phyloP scores from a whole-genome alignment of 2,888 invertebrate genomes.

The Theodoxus fluviatilis region DNA sequence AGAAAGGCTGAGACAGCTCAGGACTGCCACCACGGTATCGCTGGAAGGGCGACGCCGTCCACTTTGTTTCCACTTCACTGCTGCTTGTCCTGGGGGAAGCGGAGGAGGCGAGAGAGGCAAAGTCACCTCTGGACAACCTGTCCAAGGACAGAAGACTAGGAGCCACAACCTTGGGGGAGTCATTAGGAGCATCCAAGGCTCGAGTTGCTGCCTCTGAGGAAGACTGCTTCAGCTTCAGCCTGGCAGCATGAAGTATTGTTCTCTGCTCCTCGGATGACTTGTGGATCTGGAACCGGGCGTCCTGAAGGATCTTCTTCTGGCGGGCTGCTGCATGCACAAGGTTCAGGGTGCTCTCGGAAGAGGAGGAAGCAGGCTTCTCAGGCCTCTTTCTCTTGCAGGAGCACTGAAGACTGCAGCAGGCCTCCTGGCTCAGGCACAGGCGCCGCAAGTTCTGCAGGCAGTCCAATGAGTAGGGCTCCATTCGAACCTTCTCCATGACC shows the following conservation, averaged over 20 bases:
- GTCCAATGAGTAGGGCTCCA: slow-evolving; percentile 44
- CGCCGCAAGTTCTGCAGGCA: slow-evolving; percentile 45
- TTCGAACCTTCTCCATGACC: slow-evolving; percentile 28
- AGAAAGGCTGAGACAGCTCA: slow-evolving; percentile 2
- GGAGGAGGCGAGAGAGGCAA: neutral
- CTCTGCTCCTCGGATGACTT: slow-evolving; percentile 50
- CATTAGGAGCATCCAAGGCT: neutral
- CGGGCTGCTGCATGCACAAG: slow-evolving; percentile 39
- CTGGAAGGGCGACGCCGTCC: neutral
- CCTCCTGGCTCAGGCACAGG: slow-evolving; percentile 42
- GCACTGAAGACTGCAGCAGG: slow-evolving; percentile 43
- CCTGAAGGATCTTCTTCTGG: slow-evolving; percentile 43
- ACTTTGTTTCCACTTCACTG: neutral
- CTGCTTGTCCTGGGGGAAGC: neutral
- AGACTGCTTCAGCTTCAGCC: slow-evolving; percentile 39
- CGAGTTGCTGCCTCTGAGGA: slow-evolving; percentile 3
- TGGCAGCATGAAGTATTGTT: slow-evolving; percentile 49
- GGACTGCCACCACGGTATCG: neutral
- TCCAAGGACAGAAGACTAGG: too few species aligned
- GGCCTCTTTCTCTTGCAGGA: slow-evolving; percentile 33
- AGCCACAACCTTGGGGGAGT: slow-evolving; percentile 10
- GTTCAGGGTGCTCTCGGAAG: slow-evolving; percentile 38
- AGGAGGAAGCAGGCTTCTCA: neutral
- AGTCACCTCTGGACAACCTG: too few species aligned
- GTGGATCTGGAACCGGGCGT: slow-evolving; percentile 49